Evolutionary conservation across 1,140 invertebrate species (phyloP).

Genomic region (Drosophila tristis): DNA sequence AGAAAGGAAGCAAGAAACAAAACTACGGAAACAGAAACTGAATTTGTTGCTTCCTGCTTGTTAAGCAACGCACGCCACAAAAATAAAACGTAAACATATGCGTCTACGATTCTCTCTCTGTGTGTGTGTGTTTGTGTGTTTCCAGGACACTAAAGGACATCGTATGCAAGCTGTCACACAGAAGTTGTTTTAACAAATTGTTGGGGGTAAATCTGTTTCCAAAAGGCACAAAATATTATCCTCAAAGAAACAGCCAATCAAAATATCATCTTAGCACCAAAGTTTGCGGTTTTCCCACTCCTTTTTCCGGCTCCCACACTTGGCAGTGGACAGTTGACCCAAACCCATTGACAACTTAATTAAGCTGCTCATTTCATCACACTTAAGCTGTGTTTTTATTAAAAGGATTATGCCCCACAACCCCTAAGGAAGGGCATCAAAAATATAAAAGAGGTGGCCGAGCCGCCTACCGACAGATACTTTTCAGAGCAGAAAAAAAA

Average conservation of each 20-base stretch:
- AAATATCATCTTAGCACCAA: slow-evolving; percentile 39
- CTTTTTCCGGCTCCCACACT: background rate
- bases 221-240: slow-evolving; percentile 26
- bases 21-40: slow-evolving; percentile 74
- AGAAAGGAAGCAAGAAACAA: slow-evolving; percentile 20
- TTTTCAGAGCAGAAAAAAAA: background rate
- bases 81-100: slow-evolving; percentile 54
- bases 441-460: slow-evolving; percentile 23
- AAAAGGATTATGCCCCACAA: slow-evolving; percentile 52
- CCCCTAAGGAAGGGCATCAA: slow-evolving; percentile 28
- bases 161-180: slow-evolving; percentile 79
- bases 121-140: slow-evolving; percentile 9
- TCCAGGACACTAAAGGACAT: slow-evolving; percentile 58
- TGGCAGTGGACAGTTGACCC: slow-evolving; percentile 32
- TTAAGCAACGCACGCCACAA: slow-evolving; percentile 78
- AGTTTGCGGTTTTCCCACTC: slow-evolving; percentile 7
- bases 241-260: slow-evolving; percentile 40
- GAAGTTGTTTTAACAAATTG: slow-evolving; percentile 82
- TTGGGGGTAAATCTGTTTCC: slow-evolving; percentile 48
- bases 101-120: background rate
- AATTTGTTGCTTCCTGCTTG: slow-evolving; percentile 83
- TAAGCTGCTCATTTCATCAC: slow-evolving; percentile 67
- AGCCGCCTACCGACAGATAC: no score
- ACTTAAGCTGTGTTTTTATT: slow-evolving; percentile 55
- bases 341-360: slow-evolving; percentile 65